A percentile compares a stretch with the other conserved stretches of the same genome.
Conservation (phyloP, 2,113 vertebrate species). For the Saiga tatarica region DNA sequence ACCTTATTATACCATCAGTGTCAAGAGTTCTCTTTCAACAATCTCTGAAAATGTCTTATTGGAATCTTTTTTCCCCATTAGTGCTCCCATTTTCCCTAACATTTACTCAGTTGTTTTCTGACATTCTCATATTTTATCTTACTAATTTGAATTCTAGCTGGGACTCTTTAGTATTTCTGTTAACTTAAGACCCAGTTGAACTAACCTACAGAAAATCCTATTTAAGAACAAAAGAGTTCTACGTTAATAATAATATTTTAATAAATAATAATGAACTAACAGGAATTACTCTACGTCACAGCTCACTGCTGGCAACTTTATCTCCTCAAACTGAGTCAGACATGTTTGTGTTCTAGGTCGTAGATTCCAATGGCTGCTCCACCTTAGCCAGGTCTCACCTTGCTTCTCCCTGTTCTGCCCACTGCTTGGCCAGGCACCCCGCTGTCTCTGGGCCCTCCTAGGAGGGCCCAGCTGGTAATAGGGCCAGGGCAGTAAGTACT, state of each 20-base stretch:
- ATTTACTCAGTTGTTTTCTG: conserved; percentile 7
- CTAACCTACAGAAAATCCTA: background rate
- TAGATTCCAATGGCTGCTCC: background rate
- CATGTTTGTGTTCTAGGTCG: background rate
- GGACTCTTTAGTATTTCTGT: background rate
- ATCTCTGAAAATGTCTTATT: background rate
- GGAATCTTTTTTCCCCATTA: background rate
- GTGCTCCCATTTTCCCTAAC: background rate
- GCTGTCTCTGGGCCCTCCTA: background rate
- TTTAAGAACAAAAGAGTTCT: background rate
- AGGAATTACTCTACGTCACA: background rate
- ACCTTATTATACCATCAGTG: background rate
- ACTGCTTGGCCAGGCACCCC: background rate
- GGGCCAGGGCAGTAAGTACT: background rate
- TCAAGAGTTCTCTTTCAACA: background rate
- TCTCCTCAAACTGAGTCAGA: background rate
- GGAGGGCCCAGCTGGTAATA: background rate
- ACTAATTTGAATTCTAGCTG: background rate
- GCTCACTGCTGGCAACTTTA: background rate
- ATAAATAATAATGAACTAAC: background rate
- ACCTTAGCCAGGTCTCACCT: background rate
- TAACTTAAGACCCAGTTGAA: background rate
- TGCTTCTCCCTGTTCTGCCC: background rate
- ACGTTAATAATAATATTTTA: background rate
- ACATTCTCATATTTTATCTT: background rate